Base-by-base conservation (phyloP, 1,140 invertebrate species). In the Liolophura sinensis region DNA sequence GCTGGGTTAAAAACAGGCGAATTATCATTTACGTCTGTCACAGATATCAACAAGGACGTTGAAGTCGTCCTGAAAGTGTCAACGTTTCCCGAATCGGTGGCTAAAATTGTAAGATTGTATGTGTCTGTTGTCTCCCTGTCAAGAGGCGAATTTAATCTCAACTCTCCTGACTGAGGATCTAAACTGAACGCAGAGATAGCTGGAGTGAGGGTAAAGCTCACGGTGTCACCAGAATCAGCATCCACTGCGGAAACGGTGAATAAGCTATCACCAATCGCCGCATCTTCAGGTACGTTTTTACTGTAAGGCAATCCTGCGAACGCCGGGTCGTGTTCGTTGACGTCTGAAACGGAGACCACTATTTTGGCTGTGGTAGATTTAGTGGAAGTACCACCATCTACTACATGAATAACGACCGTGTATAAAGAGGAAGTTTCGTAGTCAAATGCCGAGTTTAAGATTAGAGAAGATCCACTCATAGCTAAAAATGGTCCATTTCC, bases 21-120 rank as follows among this genome's bases (percentile, higher is more conserved):
- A 82, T 98, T 97, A 82, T 98, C 96, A 82, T 98, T 98, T 80
- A 94, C 92, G 81, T 98, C 96, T 31, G 93, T 84, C 46, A 98
- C 89, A 60, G 88, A 86, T 7, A 98, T 89, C 11, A 87, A 85
- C 24, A 98, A 86, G 56, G 88, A 88, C 7, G 89, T 88, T 12
- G 65, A 68, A 0, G 75, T 27, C 0, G 72, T 70, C 25, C 73
- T 76, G 64, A 16, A 20, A 64, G 66, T 0, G 18, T 68, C 18
- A 1, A 77, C 77, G 12, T 22, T 67, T 47, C 75, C 81, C 25
- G 70, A 68, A 70, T 83, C 83, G 46, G 68, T 69, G 0, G 94
- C 96, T 11, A 89, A 92, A 6, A 98, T 87, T 64, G 88, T 86
- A 18, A 98, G 84, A 0, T 88, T 89, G 84, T 96, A 97, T 75